Base-by-base conservation (phyloP, 1,140 invertebrate species). In the Lethrus apterus region DNA sequence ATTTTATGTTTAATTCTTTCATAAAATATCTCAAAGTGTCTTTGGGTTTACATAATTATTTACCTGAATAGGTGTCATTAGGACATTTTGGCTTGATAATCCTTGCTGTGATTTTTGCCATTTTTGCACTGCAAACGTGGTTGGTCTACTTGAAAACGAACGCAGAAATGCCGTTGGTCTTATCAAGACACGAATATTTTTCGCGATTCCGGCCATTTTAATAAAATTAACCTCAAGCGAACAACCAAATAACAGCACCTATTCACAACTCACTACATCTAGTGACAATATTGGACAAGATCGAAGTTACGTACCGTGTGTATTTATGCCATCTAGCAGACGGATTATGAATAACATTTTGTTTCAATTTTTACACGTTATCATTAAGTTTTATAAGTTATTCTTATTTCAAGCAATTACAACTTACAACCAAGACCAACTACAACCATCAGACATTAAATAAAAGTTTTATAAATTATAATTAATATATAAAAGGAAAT, bases 191-290 rank as follows among this genome's bases (percentile, higher is more conserved):
- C 51, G 47, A 9, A 53, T 29, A 29, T 18, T 50, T 38, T 46
- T 53, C n/a, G 43, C 40, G 23, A 53, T 20, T 18, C 46, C 30
- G 11, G 51, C 51, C 51, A 53, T 53, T 46, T 29, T 17, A 9
- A 7, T n/a, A n/a, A n/a, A n/a, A n/a, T n/a, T n/a, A n/a, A n/a
- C n/a, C n/a, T n/a, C n/a, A n/a, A n/a, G n/a, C n/a, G n/a, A n/a
- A n/a, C n/a, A n/a, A n/a, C n/a, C n/a, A n/a, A n/a, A n/a, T n/a
- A n/a, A n/a, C n/a, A n/a, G n/a, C n/a, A n/a, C n/a, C n/a, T n/a
- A n/a, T n/a, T 8, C 32, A 15, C 14, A n/a, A n/a, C 32, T 15
- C 7, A n/a, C 7, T 34, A 34, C 5, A n/a, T 34, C 13, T 14
- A 13, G 5, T 8, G 13, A 34, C 7, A 8, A 34, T n/a, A n/a